Conservation (phyloP, 2,113 vertebrate species). For the Petaurus breviceps region DNA sequence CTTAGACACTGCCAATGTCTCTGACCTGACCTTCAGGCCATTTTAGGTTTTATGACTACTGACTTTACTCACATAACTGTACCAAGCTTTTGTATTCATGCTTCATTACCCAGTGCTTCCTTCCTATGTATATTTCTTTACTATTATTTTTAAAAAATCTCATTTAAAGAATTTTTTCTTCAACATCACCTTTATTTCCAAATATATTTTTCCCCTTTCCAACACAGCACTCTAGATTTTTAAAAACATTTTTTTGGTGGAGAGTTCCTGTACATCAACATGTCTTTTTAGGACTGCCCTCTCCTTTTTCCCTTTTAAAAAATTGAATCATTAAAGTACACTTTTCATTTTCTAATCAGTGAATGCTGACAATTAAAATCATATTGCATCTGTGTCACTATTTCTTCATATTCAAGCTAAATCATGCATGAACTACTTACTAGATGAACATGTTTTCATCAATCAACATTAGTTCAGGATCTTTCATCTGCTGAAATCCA, state of each 20-base stretch:
- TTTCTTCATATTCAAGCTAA: constrained; percentile 6
- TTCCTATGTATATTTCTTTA: not conserved
- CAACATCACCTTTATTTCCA: not conserved
- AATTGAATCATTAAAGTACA: not conserved
- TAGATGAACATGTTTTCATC: constrained; percentile 19
- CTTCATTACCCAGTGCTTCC: not conserved
- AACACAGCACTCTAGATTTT: not conserved
- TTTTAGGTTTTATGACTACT: not conserved
- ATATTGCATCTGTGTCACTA: not conserved
- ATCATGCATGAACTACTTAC: constrained; percentile 37
- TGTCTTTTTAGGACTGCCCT: not conserved
- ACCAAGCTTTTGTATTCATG: not conserved
- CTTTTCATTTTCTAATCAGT: not conserved
- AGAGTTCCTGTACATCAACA: not conserved
- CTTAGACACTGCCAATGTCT: not conserved
- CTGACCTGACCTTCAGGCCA: not conserved
- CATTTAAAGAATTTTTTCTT: not conserved
- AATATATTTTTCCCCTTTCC: not conserved
- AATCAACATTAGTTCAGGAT: constrained; percentile 32
- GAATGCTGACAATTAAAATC: constrained; percentile 22
- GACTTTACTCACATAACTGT: not conserved
- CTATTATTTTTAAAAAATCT: not conserved
- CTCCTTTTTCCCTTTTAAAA: not conserved
- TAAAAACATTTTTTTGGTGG: too few relatives aligned
- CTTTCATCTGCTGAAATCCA: constrained; percentile 37